Base-by-base conservation (phyloP, 2,888 invertebrate genomes). In the Taenaris catops region DNA sequence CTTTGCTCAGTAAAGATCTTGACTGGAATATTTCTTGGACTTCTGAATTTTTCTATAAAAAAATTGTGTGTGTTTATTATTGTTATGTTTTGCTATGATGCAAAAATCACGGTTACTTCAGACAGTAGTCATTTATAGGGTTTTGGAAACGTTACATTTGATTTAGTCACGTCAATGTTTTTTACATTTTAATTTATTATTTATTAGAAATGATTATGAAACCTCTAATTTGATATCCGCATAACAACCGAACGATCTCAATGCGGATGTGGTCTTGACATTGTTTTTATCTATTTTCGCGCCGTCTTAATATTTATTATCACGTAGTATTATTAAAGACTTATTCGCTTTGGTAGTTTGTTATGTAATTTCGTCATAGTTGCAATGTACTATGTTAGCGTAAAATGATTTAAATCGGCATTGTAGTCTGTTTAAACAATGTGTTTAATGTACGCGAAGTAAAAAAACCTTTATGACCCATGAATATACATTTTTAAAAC, bases 61-160 rank as follows among this genome's bases (percentile, higher is more conserved):
- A n/a, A n/a, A n/a, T n/a, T n/a, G n/a, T n/a, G 73, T 75, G 74
- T 75, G 73, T 81, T 84, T 84, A 79, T 80, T 83, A 79, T 81
- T 80, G 64, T 74, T 73, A 70, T 74, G 74, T 80, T 81, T 83
- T 79, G 72, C 74, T 80, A 64, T 67, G 64, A 73, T 72, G 73
- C 76, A 81, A 83, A 83, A 83, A 73, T 71, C 40, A 21, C 37
- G 25, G 29, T 29, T 33, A 31, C 28, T 41, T 32, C 37, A 19
- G 31, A 31, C 34, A 23, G 8, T 5, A 34, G 12, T 23, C 7
- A 32, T 27, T 23, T 29, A 35, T 14, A 29, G 11, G 8, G 5
- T 5, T 5, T 18, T 2, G 7, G n/a, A 33, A 14, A 17, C n/a
- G 11, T 17, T 32, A 21, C 7, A 8, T 3, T 10, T 8, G 34